Evolutionary conservation across 2,113 vertebrate species (phyloP), one percentile per base, ranked within the genome.

Genomic region (Mustela nigripes): DNA sequence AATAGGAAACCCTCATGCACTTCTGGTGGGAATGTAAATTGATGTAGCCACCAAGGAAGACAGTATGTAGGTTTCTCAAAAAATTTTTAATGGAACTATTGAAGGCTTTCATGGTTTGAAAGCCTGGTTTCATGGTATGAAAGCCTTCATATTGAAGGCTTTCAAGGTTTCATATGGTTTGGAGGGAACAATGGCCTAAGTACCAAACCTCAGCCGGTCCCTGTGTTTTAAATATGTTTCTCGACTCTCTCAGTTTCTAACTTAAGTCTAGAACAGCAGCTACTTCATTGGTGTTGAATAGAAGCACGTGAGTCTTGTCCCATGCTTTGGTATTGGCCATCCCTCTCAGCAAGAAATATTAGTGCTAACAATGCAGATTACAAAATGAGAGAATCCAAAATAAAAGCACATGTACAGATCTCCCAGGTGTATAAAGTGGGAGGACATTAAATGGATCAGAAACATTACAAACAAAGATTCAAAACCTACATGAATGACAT

Each of bases 341-440:
- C 26, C 83, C 91, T 45, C 31, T 97, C n/a, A 84, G 94, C 95
- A 53, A 56, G 83, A 92, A 95, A 53, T 87, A 56, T 76, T 62
- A 97, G 78, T 36, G 95, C 42, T 96, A 97, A 97, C 82, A 93
- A 83, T 78, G 73, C 82, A 95, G 94, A 87, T 60, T 86, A 85
- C 26, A 95, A 89, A 85, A 45, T 48, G 76, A 97, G 90, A 36
- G 33, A 93, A 98, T 80, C 90, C 53, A 45, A 97, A 97, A 71
- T 33, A 65, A 9, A 80, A 90, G 84, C 85, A 90, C 1, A 0
- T n/a, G 83, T 36, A 69, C 24, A 5, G 79, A 21, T 96, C 12
- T 97, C 88, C 58, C 15, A 97, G 48, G 4, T 39, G 10, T 48
- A 31, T 26, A 67, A 74, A 84, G 60, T 58, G 1, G 2, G 10